phyloP scores from a whole-genome alignment of 1,140 invertebrate genomes.

The Magallana gigas region DNA sequence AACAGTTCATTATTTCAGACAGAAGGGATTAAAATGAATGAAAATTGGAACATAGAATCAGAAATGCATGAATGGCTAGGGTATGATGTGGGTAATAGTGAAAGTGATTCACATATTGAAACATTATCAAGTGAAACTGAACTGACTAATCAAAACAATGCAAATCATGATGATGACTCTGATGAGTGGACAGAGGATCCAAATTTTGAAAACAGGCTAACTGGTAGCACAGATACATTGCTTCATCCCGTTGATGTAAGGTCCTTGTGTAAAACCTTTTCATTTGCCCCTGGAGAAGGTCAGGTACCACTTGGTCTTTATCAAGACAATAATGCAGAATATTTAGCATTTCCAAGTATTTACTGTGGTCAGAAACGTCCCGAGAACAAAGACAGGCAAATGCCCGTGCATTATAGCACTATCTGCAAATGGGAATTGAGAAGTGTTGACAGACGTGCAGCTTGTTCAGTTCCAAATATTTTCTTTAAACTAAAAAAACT shows the following conservation, averaged over 20 bases:
- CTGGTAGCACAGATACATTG: no score
- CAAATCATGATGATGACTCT: no score
- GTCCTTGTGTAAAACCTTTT: no score
- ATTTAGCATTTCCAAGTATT: conserved; percentile 57
- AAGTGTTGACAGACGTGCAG: conserved; percentile 51
- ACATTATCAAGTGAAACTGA: no score
- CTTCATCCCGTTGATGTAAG: no score
- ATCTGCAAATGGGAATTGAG: conserved; percentile 61
- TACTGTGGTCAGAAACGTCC: conserved; percentile 55
- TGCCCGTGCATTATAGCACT: conserved; percentile 48
- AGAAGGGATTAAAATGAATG: background rate
- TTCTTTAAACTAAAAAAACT: conserved; percentile 65
- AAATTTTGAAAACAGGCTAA: no score
- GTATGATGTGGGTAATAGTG: conserved; percentile 51
- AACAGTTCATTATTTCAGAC: no score
- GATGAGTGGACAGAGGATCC: no score
- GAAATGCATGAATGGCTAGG: conserved; percentile 30
- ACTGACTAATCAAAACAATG: no score
- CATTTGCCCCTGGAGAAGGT: conserved; percentile 38
- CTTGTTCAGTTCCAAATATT: conserved; percentile 54
- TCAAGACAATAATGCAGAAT: no score
- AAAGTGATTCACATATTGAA: conserved; percentile 59
- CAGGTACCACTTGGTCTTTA: no score
- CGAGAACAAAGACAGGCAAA: conserved; percentile 34
- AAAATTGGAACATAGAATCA: conserved; percentile 24